A percentile compares a stretch with the other conserved stretches of the same genome.
These are phyloP conservation scores for Craseonycteris thonglongyai DNA, from an alignment of 2,113 vertebrate genomes.

Conservation along the genomic window DNA sequence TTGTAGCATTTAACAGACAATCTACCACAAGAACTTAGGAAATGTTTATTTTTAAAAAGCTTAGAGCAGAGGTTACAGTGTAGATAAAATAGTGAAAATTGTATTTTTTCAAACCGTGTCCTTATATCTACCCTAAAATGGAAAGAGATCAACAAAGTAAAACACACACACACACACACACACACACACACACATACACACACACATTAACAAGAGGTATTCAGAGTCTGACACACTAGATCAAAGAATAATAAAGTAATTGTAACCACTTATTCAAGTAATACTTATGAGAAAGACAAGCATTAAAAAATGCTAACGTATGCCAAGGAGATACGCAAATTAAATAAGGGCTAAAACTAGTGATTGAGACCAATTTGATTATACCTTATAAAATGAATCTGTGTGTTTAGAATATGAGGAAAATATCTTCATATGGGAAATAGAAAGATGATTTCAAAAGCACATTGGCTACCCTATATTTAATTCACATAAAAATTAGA, in stretches of 20 bases:
- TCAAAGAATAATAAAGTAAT: not conserved
- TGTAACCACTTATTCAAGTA: not conserved
- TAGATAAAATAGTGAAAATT: not conserved
- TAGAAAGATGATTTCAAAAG: not conserved
- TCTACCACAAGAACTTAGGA: not conserved
- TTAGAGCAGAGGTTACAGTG: not conserved
- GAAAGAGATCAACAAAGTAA: not conserved
- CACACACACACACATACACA: not conserved
- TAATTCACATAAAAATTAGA: not conserved
- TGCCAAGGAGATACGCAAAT: not conserved
- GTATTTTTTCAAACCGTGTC: not conserved
- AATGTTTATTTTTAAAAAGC: not conserved
- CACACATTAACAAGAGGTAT: not conserved
- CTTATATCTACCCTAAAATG: not conserved
- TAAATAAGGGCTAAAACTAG: not conserved
- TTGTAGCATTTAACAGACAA: not conserved
- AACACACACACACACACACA: not conserved
- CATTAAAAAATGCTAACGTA: not conserved
- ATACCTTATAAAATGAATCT: not conserved
- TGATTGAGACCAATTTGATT: not conserved
- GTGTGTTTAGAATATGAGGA: not conserved
- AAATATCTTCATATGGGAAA: not conserved
- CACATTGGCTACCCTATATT: not conserved
- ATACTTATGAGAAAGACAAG: not conserved
- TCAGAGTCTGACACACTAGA: not conserved